Percentiles rank a stretch among this genome's conserved stretches.
Conservation (phyloP, 2,888 invertebrate genomes). For the Ophion slaviceki region DNA sequence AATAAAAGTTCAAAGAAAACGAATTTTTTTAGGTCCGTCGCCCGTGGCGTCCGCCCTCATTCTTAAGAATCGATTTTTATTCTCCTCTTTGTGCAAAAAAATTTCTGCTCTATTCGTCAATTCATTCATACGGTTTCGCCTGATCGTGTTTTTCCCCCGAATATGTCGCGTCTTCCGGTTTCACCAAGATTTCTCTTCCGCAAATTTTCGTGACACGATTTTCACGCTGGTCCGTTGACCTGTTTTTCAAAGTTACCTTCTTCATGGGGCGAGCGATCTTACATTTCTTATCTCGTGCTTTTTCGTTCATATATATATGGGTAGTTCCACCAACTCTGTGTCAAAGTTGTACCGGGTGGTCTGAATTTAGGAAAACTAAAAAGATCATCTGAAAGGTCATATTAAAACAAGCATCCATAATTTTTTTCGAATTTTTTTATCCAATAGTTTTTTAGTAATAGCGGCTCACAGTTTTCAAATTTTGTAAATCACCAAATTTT, state of each 20-base stretch:
- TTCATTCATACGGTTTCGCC: constrained; percentile 21
- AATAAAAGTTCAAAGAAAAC: no score
- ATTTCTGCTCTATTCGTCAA: constrained; percentile 24
- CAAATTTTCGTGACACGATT: constrained; percentile 49
- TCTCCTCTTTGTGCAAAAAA: constrained; percentile 4
- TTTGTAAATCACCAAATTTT: no score
- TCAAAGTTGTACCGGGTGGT: no score
- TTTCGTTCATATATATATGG: constrained; percentile 1
- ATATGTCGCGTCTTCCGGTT: background rate
- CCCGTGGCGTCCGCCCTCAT: no score
- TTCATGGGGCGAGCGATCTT: constrained; percentile 40
- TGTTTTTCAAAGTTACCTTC: constrained; percentile 60
- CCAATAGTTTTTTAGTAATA: no score
- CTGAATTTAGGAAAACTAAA: no score
- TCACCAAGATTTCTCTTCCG: constrained; percentile 18
- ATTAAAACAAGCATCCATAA: no score
- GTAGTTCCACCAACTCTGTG: no score
- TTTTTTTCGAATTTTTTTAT: no score
- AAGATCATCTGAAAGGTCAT: no score
- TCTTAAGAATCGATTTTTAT: background rate
- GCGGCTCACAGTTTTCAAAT: no score
- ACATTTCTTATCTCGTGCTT: constrained; percentile 60
- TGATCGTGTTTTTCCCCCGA: background rate
- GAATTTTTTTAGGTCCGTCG: no score
- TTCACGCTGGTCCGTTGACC: constrained; percentile 61